Evolutionary conservation across 2,113 vertebrate genomes (phyloP), one percentile per base, ranked within the genome.

Genomic region (Poecilia latipinna): DNA sequence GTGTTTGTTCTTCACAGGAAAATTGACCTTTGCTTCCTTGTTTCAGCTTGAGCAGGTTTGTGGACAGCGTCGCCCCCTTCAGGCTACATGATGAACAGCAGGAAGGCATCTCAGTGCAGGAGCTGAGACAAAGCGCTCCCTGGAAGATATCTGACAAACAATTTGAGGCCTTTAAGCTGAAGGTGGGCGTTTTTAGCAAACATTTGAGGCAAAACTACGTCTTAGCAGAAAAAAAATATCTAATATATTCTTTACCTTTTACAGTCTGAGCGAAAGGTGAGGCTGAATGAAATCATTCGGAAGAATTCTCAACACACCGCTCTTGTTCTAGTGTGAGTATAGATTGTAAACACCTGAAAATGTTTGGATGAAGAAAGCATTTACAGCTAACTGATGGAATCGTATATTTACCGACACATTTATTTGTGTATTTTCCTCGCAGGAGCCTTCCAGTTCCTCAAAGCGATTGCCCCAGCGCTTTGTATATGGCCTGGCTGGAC

Each of bases 401-500:
- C 13, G 15, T 26, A 39, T 8, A 28, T 48, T 48, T 39, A n/a
- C 26, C 3, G 12, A 39, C 24, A 39, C 2, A 54, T 54, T 54
- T 24, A 24, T 54, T 54, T 24, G 2, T 54, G 6, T n/a, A n/a
- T 17, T 42, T 2, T 67, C 24, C 31, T 12, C 65, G 0, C 84
- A 95, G 94, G 86, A 95, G 92, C 78, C 88, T 95, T 4, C 93
- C 94, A 0, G 92, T 94, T 11, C 90, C 92, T 1, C 88, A 89
- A 67, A 89, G 75, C 0, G 89, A 91, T 77, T 93, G 93, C 19
- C 90, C 94, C 32, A 90, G 91, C 15, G 82, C 88, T 28, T 91
- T 94, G n/a, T 94, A 95, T 63, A 93, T 94, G 93, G 90, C 94
- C 67, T 93, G 92, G 94, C 77, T 96, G 83, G 91, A 95, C 29